Evolutionary conservation across 92 coral and sea anemone genomes (phyloP), one percentile per base, ranked within the genome.

Genomic region (Nematostella vectensis): DNA sequence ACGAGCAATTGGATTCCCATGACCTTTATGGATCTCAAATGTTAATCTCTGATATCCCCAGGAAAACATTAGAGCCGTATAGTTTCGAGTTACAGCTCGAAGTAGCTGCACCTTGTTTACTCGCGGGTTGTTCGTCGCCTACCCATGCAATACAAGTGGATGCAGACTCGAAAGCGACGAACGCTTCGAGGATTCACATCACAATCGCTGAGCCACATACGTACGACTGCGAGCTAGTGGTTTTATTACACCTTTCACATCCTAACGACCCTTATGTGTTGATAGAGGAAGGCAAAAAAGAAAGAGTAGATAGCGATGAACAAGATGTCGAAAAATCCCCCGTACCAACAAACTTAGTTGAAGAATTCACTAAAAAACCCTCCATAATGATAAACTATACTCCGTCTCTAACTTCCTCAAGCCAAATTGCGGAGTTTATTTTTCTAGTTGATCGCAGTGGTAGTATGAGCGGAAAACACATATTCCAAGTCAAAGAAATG

Each of bases 61-160:
- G 87, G 39, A 71, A 71, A 74, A 78, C 94, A n/a, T 59, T 61
- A 19, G 88, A 81, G n/a, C 84, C 82, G 4, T 93, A 93, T 48
- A 78, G 85, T 21, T 93, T 93, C 50, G 96, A 93, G 24, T 75
- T 93, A 23, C 89, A 82, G 57, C 78, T 93, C 1, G 78, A 80
- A 22, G 96, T 83, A 0, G 77, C 82, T 25, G 87, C 87, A 37
- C 94, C 99, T 9, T 93, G 85, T 49, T 73, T 87, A 22, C 78
- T 93, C 45, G 99, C 99, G 23, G 99, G 99, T 1, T 93, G 99
- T 65, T 71, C 81, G 12, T 93, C 99, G 36, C 79, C 71, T 22
- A 82, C 99, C 20, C 99, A 93, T 58, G 96, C 99, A 6, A 93
- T 93, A 23, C 96, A 79, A 65, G 99, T 93, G 12, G 99, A 93